Evolutionary conservation across 2,113 vertebrate genomes (phyloP).

Genomic region (Hemibates koningsi): DNA sequence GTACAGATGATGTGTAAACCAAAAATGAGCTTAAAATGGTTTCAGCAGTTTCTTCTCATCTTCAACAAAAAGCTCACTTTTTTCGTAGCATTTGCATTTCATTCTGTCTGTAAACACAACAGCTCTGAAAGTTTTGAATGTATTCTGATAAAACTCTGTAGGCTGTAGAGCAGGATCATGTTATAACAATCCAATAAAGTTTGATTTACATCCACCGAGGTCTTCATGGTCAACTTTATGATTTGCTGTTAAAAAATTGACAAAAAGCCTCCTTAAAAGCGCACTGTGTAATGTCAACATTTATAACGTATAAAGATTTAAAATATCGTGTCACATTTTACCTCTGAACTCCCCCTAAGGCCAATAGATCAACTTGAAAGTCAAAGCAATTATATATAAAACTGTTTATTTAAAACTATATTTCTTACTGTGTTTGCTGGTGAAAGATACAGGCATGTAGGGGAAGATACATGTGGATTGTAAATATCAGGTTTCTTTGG

Average conservation of each 20-base stretch:
- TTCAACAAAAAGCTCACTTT: fast-evolving
- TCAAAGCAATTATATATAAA: neutral
- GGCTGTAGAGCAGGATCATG: fast-evolving
- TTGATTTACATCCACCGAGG: fast-evolving
- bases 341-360: neutral
- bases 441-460: no score
- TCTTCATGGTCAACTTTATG: neutral
- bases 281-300: neutral
- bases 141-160: neutral
- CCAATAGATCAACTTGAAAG: neutral
- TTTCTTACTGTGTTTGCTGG: neutral
- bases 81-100: fast-evolving
- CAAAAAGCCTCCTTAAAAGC: neutral
- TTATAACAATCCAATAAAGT: neutral
- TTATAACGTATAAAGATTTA: neutral
- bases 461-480: no score
- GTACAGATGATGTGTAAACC: neutral
- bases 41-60: neutral
- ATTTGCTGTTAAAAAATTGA: neutral
- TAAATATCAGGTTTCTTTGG: neutral
- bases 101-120: fast-evolving
- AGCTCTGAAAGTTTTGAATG: neutral
- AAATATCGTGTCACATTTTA: neutral
- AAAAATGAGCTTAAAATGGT: neutral
- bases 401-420: neutral